These are phyloP conservation scores for Brienomyrus brachyistius DNA, from an alignment of 2,113 vertebrate species.

Conservation along the genomic window DNA sequence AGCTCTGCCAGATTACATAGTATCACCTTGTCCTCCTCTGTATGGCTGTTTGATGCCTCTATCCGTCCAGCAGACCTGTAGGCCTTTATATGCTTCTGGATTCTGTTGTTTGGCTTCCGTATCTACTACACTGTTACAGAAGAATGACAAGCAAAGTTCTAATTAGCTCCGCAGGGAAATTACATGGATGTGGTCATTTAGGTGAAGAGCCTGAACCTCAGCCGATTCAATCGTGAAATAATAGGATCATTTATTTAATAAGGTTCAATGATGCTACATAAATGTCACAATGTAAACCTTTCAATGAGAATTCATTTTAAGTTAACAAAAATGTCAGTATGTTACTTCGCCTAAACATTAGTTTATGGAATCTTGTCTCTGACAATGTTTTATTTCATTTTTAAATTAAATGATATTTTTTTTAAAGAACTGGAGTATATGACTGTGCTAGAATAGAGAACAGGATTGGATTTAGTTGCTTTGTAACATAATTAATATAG, in stretches of 20 bases:
- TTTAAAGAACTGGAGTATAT: background rate
- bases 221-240: background rate
- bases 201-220: background rate
- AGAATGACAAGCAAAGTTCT: background rate
- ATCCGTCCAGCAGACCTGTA: too few relatives aligned
- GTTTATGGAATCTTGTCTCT: background rate
- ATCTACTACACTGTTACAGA: too few relatives aligned
- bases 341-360: too few relatives aligned
- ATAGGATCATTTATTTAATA: background rate
- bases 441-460: background rate
- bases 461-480: background rate
- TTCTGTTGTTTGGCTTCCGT: too few relatives aligned
- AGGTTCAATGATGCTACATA: background rate
- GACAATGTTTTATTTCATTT: background rate
- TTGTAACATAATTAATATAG: background rate
- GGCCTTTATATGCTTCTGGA: too few relatives aligned
- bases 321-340: too few relatives aligned
- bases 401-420: background rate
- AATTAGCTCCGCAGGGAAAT: background rate
- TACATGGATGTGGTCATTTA: background rate
- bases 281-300: background rate
- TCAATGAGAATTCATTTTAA: too few relatives aligned
- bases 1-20: too few relatives aligned
- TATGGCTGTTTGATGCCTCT: too few relatives aligned
- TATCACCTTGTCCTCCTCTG: too few relatives aligned